These are phyloP conservation scores for Xiphophorus birchmanni DNA, from an alignment of 2,797 vertebrate species.

Conservation along the genomic window DNA sequence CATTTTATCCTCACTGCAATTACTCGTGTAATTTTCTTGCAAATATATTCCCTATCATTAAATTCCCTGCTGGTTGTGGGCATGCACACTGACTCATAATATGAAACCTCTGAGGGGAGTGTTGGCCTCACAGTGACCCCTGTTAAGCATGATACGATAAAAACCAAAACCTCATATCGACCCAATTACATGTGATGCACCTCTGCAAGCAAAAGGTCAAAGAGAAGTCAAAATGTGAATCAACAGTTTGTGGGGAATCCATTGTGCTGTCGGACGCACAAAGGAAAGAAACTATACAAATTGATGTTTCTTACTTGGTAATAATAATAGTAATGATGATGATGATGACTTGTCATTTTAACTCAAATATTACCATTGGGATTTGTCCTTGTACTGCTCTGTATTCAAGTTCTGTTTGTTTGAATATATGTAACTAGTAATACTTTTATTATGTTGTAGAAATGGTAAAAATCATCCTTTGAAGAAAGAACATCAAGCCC, in stretches of 20 bases:
- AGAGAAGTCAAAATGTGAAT: constrained; percentile 17
- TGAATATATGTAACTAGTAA: not conserved
- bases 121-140: constrained; percentile 44
- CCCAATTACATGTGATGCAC: constrained; percentile 12
- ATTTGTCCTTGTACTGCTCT: not conserved
- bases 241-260: not conserved
- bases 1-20: constrained; percentile 19
- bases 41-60: constrained; percentile 40
- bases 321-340: not conserved
- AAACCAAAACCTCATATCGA: constrained; percentile 29
- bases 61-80: constrained; percentile 12
- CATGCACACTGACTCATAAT: constrained; percentile 40
- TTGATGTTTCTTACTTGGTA: not conserved
- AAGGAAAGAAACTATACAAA: not conserved
- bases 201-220: constrained; percentile 22
- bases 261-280: not conserved
- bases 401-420: not conserved
- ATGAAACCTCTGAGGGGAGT: constrained; percentile 27
- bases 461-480: not conserved
- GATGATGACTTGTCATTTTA: not conserved
- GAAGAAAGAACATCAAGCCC: not conserved
- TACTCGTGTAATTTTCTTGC: constrained; percentile 20
- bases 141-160: constrained; percentile 29
- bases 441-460: not conserved
- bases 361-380: not conserved